phyloP scores from a whole-genome alignment of 2,797 vertebrate species.

The Lacerta agilis region DNA sequence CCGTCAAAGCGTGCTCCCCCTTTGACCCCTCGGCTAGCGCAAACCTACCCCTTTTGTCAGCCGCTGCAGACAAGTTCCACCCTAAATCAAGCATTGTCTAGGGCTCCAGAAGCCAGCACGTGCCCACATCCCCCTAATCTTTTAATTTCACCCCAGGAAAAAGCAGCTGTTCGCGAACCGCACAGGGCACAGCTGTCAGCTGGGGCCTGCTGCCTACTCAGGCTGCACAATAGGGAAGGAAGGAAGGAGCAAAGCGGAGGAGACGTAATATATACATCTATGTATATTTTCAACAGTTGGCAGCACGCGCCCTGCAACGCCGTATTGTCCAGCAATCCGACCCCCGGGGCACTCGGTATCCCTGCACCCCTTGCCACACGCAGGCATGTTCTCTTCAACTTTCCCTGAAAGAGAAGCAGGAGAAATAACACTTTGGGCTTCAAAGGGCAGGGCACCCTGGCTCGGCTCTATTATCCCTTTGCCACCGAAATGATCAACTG shows the following conservation, averaged over 20 bases:
- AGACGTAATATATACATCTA: conserved; percentile 57
- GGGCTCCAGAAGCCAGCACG: conserved; percentile 83
- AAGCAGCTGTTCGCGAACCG: conserved; percentile 94
- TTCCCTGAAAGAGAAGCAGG: conserved; percentile 54
- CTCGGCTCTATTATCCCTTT: conserved; percentile 56
- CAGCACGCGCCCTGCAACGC: conserved; percentile 88
- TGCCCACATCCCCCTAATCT: conserved; percentile 85
- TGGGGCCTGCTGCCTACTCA: conserved; percentile 72
- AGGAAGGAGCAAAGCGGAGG: conserved; percentile 48
- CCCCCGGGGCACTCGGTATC: conserved; percentile 11
- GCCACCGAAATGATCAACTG: conserved; percentile 54
- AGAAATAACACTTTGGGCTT: conserved; percentile 31
- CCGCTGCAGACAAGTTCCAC: conserved; percentile 81
- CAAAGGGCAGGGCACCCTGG: conserved; percentile 63
- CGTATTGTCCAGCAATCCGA: conserved; percentile 59
- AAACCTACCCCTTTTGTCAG: conserved; percentile 79
- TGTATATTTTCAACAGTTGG: conserved; percentile 90
- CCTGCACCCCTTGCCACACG: rapidly evolving
- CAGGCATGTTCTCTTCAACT: conserved; percentile 59
- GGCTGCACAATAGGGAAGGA: conserved; percentile 75
- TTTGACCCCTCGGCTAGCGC: conserved; percentile 76
- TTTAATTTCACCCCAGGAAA: conserved; percentile 85
- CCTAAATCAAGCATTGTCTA: conserved; percentile 84
- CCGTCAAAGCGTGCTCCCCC: conserved; percentile 66
- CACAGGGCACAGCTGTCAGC: conserved; percentile 90